phyloP scores from a whole-genome alignment of 64 coral and sea anemone species.

The Orbicella faveolata region DNA sequence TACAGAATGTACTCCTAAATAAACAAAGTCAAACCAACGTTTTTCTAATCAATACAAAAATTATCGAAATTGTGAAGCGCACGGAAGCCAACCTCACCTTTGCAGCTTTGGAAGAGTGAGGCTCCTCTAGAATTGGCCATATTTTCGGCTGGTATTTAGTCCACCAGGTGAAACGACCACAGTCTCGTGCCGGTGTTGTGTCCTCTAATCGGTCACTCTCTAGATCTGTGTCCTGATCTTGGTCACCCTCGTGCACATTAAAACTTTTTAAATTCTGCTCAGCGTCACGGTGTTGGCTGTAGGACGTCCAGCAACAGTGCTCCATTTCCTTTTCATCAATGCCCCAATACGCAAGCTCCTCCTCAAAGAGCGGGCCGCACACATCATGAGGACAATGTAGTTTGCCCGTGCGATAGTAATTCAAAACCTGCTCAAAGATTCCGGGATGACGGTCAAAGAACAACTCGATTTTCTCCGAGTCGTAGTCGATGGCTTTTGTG shows the following conservation, averaged over 20 bases:
- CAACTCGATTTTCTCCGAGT: slow-evolving; percentile 84
- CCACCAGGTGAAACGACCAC: slow-evolving; percentile 61
- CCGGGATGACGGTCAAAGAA: slow-evolving; percentile 86
- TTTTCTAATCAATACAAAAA: not conserved
- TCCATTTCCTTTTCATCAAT: slow-evolving; percentile 95
- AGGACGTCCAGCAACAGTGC: slow-evolving; percentile 86
- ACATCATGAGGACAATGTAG: slow-evolving; percentile 90
- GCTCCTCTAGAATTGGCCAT: slow-evolving; percentile 87
- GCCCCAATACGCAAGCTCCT: slow-evolving; percentile 88
- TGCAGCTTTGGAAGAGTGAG: slow-evolving; percentile 83
- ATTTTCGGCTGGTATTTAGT: slow-evolving; percentile 70
- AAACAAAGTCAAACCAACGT: slow-evolving; percentile 9
- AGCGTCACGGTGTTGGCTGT: slow-evolving; percentile 80
- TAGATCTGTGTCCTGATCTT: slow-evolving; percentile 53
- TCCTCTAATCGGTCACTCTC: slow-evolving; percentile 48
- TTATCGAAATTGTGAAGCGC: not conserved
- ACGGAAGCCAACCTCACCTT: slow-evolving; percentile 57
- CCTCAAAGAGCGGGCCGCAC: slow-evolving; percentile 83
- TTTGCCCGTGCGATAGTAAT: slow-evolving; percentile 89
- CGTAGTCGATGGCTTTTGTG: slow-evolving; percentile 78
- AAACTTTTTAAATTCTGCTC: slow-evolving; percentile 92
- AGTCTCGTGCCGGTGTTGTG: slow-evolving; percentile 23
- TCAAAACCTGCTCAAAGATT: slow-evolving; percentile 82
- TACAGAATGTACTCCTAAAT: not conserved
- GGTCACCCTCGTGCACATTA: slow-evolving; percentile 51